Evolutionary conservation across 1,140 invertebrate genomes (phyloP), one percentile per base, ranked within the genome.

Genomic region (Nasonia vitripennis): DNA sequence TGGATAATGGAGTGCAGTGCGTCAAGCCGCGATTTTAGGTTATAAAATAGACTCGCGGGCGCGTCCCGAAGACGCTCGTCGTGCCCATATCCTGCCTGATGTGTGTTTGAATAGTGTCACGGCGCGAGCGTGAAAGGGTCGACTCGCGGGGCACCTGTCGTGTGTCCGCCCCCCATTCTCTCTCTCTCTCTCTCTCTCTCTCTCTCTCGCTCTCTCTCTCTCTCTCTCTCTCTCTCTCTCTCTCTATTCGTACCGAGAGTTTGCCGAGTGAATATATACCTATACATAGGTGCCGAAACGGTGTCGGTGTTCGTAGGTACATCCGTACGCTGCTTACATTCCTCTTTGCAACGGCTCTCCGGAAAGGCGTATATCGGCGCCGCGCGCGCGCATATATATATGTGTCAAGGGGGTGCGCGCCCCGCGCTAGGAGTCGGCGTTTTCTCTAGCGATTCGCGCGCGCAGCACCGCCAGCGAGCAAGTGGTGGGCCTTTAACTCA

Each of bases 311-410:
- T n/a, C 20, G 5, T 62, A 20, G 48, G 10, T 51, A 2, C 10
- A 51, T 51, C 5, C 2, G 48, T 14, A 51, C 14, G 48, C 31
- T 45, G 2, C 10, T 34, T 68, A 67, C 17, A 79, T 79, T 67
- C 20, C 31, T 68, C 34, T 41, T 14, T 37, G 12, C 20, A 62
- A 41, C 34, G 55, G n/a, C 78, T 80, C 48, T 34, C 27, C 78
- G 41, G 41, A n/a, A 11, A 37, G 78, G 55, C 20, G 78, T 31
- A 37, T 10, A 23, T 62, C 55, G 55, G 55, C 55, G 55, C 55
- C 55, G 55, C 55, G 55, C 55, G 17, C 55, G 83, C 81, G 84
- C 34, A 84, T 85, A 75, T 37, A 71, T 70, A 78, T 78, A 62
- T 71, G 74, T 78, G 74, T 68, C 23, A 85, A 74, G 55, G 78